Base-by-base conservation (phyloP, 1,140 invertebrate genomes). In the Bombus confusus region DNA sequence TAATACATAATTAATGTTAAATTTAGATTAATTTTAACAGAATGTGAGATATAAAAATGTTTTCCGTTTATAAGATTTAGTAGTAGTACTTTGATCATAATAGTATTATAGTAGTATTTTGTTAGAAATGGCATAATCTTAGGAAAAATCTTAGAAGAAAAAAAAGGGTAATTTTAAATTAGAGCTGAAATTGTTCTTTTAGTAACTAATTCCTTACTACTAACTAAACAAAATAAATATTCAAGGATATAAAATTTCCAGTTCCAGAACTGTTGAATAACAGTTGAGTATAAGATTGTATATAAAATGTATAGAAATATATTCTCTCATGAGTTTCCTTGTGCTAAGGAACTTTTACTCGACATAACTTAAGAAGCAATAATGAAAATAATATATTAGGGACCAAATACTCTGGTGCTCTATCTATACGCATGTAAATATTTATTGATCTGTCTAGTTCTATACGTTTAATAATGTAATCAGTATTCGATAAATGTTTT, bases 351-450 rank as follows among this genome's bases (percentile, higher is more conserved):
- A 41, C 2, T 43, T 41, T 41, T 12, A 41, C 2, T 72, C n/a
- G 12, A n/a, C 12, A 43, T 73, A 31, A n/a, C n/a, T 31, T 31
- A 10, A 71, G 25, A 39, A 39, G 12, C 37, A 72, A 41, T 8
- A n/a, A 41, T 91, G 86, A 85, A 59, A 87, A 92, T 79, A 90
- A 83, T 91, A 87, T 91, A 93, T 90, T 41, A 94, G 94, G 94
- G 94, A 95, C 93, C 93, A 94, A 95, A 93, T 81, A 31, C 12
- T 15, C 25, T 12, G 22, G 31, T 22, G 43, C n/a, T 34, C 31
- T 31, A 74, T n/a, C 47, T 47, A 31, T 34, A 74, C n/a, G 18
- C 22, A 4, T 74, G 31, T 25, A 47, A 74, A 69, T 52, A 52
- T 31, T 74, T 74, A 52, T 52, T 22, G 1, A 52, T 52, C 6